phyloP scores from a whole-genome alignment of 2,113 vertebrate species.

The Oryzias curvinotus region DNA sequence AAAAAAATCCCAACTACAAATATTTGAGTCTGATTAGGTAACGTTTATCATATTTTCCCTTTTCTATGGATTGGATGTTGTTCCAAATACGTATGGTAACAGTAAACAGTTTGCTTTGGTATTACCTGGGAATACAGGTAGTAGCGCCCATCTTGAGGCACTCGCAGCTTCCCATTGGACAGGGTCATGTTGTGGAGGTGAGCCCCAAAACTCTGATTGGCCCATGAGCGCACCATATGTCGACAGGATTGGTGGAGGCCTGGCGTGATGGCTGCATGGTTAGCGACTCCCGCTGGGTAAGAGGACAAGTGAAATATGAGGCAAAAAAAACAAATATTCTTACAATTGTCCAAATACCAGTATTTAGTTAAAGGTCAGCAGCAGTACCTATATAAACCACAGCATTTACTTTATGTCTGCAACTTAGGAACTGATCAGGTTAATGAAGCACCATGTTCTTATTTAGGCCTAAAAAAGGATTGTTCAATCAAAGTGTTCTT shows the following conservation, averaged over 20 bases:
- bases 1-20: too few relatives aligned
- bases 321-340: background rate
- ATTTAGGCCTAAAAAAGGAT: too few relatives aligned
- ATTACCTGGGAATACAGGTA: slow-evolving; percentile 86
- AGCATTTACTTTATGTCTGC: too few relatives aligned
- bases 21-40: too few relatives aligned
- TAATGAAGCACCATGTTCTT: too few relatives aligned
- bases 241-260: slow-evolving; percentile 86
- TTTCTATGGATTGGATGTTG: too few relatives aligned
- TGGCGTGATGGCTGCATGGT: slow-evolving; percentile 35
- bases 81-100: too few relatives aligned
- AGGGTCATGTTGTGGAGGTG: slow-evolving; percentile 87
- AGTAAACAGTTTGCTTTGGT: background rate
- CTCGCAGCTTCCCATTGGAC: slow-evolving; percentile 79
- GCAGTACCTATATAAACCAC: background rate
- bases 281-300: slow-evolving; percentile 22
- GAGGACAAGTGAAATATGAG: background rate
- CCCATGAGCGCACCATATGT: slow-evolving; percentile 81
- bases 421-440: too few relatives aligned
- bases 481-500: too few relatives aligned
- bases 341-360: background rate
- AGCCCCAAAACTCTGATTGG: slow-evolving; percentile 78
- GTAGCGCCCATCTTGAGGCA: slow-evolving; percentile 85
- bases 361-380: background rate
- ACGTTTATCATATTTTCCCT: too few relatives aligned